phyloP scores from a whole-genome alignment of 2,888 invertebrate species.

The Willowsia nigromaculata region DNA sequence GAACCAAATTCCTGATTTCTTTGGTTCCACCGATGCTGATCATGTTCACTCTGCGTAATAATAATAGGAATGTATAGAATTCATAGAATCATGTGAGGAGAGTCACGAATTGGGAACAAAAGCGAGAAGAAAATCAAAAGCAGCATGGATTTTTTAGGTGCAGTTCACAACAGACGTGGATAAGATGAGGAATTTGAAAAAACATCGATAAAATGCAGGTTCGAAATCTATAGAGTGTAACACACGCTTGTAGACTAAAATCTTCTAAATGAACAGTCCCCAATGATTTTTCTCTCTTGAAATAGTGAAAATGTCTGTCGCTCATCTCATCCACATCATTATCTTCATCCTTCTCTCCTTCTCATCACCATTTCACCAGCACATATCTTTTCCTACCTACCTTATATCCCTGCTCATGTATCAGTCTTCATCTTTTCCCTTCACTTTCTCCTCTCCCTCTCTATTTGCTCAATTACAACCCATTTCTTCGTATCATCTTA shows the following conservation, averaged over 20 bases:
- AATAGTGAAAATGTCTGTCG: neutral
- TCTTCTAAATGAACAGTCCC: neutral
- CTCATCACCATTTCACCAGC: slow-evolving; percentile 12
- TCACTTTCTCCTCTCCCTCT: neutral
- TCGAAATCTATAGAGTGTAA: neutral
- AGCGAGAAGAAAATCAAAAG: neutral
- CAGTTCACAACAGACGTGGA: neutral
- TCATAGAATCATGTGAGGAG: neutral
- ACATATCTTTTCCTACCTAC: neutral
- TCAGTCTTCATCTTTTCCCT: slow-evolving; percentile 31
- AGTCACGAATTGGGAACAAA: neutral
- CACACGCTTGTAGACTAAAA: neutral
- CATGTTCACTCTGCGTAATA: neutral
- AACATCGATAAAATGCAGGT: no score
- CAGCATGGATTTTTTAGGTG: neutral
- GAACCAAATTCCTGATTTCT: neutral
- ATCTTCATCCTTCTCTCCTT: neutral
- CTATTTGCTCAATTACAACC: slow-evolving; percentile 74
- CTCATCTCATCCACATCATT: neutral
- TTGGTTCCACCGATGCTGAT: neutral
- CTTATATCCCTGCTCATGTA: neutral
- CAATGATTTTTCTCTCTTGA: neutral
- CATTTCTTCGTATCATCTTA: slow-evolving; percentile 67
- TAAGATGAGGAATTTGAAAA: no score
- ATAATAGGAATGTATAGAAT: neutral